These are phyloP conservation scores for Caenorhabditis parvicauda DNA, from an alignment of 2,888 invertebrate genomes.

Conservation along the genomic window DNA sequence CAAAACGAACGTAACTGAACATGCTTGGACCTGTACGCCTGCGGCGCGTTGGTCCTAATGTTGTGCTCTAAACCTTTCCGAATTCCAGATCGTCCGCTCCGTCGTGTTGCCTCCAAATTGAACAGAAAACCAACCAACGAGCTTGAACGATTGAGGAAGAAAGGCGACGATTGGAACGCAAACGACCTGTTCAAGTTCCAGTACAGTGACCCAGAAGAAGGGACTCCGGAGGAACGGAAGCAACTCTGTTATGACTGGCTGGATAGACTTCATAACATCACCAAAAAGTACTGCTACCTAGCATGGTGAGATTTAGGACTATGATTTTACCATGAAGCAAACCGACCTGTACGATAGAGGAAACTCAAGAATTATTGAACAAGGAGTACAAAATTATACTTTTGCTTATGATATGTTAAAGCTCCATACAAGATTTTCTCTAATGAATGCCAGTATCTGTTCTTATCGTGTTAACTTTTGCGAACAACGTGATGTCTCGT, in stretches of 20 bases:
- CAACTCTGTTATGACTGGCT: conserved; percentile 45
- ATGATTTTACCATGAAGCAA: too few species aligned
- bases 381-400: too few species aligned
- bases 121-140: conserved; percentile 44
- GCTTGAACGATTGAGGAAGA: conserved; percentile 37
- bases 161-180: conserved; percentile 40
- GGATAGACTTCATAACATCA: conserved; percentile 38
- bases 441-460: too few species aligned
- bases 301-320: conserved; percentile 41
- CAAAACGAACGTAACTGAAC: too few species aligned
- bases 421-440: too few species aligned
- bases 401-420: too few species aligned
- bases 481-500: too few species aligned
- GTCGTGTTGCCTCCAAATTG: conserved; percentile 39
- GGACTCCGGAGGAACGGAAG: conserved; percentile 43
- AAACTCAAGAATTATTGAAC: too few species aligned
- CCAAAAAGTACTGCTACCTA: conserved; percentile 48
- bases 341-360: too few species aligned
- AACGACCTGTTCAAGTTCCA: conserved; percentile 43
- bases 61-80: not conserved
- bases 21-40: too few species aligned
- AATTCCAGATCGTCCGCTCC: conserved; percentile 40
- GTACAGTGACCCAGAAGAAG: conserved; percentile 47
- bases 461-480: too few species aligned
- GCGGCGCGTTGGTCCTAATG: too few species aligned